These are phyloP conservation scores for Operophtera brumata DNA, from an alignment of 2,888 invertebrate genomes.

Conservation along the genomic window DNA sequence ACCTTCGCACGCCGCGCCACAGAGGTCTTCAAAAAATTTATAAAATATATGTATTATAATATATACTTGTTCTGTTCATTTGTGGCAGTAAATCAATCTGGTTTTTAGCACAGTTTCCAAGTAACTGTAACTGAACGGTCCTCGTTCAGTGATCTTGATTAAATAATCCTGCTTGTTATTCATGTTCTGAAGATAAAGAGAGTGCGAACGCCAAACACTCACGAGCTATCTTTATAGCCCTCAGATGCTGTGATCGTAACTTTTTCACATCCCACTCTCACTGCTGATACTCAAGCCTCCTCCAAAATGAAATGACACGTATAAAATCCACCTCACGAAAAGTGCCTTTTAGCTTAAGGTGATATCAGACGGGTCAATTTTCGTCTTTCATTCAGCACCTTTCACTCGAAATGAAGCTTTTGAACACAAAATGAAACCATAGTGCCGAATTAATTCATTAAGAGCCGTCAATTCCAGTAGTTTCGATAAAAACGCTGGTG, in stretches of 20 bases:
- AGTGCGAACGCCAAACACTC: conserved; percentile 15
- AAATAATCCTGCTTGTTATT: neutral
- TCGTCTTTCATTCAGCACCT: no score
- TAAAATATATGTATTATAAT: no score
- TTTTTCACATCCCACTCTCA: conserved; percentile 14
- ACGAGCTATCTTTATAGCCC: conserved; percentile 17
- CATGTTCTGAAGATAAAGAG: conserved; percentile 10
- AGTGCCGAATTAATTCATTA: no score
- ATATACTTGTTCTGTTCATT: no score
- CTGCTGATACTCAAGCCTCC: conserved; percentile 8
- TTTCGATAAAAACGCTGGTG: no score
- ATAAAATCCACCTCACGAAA: conserved; percentile 8
- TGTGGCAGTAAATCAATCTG: no score
- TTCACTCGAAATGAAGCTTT: no score
- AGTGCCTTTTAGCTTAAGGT: neutral
- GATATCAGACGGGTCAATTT: no score
- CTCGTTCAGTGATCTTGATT: neutral
- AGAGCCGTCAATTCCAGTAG: no score
- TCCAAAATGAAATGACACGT: conserved; percentile 9
- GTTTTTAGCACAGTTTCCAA: neutral
- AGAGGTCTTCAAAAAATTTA: no score
- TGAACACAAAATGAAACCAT: no score
- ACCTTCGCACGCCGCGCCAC: no score
- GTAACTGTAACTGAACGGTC: neutral
- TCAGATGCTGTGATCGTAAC: conserved; percentile 21